Evolutionary conservation across 2,888 invertebrate genomes (phyloP).

Genomic region (Ochropleura leucogaster): DNA sequence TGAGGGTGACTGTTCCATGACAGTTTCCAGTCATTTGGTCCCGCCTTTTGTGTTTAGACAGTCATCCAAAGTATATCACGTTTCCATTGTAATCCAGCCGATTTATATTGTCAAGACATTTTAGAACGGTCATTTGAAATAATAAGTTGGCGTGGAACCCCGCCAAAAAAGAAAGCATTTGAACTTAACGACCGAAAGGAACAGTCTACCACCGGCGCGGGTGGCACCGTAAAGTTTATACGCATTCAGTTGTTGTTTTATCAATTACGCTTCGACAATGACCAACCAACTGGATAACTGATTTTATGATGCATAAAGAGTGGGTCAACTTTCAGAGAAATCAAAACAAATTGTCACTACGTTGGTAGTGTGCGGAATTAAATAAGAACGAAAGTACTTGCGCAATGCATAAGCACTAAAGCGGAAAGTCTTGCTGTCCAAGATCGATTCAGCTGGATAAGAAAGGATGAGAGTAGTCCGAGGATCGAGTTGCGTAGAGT

Average conservation of each 20-base stretch:
- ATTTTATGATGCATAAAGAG: slow-evolving; percentile 61
- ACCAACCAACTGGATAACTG: slow-evolving; percentile 48
- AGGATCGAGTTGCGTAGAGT: background rate
- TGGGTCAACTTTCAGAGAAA: slow-evolving; percentile 64
- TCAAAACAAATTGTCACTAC: slow-evolving; percentile 54
- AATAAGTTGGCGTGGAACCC: background rate
- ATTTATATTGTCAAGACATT: too few species aligned
- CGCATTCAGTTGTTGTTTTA: slow-evolving; percentile 29
- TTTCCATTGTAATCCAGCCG: too few species aligned
- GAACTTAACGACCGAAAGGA: slow-evolving; percentile 10
- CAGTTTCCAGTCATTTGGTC: too few species aligned
- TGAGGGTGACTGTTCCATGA: too few species aligned
- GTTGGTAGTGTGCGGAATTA: slow-evolving; percentile 39
- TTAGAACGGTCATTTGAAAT: background rate
- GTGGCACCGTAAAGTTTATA: background rate
- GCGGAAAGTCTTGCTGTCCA: slow-evolving; percentile 25
- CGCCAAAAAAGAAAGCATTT: background rate
- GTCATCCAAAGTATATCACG: too few species aligned
- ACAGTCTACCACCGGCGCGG: background rate
- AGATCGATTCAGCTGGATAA: slow-evolving; percentile 15
- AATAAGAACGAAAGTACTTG: slow-evolving; percentile 50
- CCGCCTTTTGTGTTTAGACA: too few species aligned
- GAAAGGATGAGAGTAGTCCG: background rate
- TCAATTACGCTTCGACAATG: slow-evolving; percentile 29
- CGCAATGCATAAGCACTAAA: slow-evolving; percentile 7